Conservation (phyloP, 2,888 invertebrate genomes). For the Clepsis dumicolana region DNA sequence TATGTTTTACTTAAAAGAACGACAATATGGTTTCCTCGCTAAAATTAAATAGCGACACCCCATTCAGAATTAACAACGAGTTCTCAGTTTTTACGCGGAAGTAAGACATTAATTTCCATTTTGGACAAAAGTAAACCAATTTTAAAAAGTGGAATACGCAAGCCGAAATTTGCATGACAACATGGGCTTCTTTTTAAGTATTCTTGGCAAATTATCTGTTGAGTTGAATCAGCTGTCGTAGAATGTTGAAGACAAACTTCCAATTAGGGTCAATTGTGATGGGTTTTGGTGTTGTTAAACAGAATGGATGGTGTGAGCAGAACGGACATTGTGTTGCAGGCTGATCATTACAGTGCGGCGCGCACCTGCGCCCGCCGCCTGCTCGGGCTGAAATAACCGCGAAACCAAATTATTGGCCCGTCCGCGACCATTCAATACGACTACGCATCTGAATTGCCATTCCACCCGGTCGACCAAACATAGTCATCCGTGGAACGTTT, state of each 20-base stretch:
- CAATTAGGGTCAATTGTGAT: conserved; percentile 35
- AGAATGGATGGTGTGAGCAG: conserved; percentile 24
- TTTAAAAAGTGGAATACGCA: conserved; percentile 74
- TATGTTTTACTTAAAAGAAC: conserved; percentile 49
- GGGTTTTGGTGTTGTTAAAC: conserved; percentile 37
- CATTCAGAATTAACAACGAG: conserved; percentile 64
- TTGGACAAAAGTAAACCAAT: conserved; percentile 72
- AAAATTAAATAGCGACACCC: conserved; percentile 67
- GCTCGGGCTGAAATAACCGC: conserved; percentile 79
- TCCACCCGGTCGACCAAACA: conserved; percentile 64
- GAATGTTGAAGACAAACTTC: conserved; percentile 36
- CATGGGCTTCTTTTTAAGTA: conserved; percentile 62
- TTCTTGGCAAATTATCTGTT: conserved; percentile 56
- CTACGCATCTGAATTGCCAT: conserved; percentile 67
- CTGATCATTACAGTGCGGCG: conserved; percentile 68
- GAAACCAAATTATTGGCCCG: conserved; percentile 80
- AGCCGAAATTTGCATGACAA: conserved; percentile 76
- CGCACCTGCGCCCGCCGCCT: conserved; percentile 73
- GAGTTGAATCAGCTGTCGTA: conserved; percentile 43
- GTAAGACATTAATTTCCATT: conserved; percentile 78
- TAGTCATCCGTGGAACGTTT: conserved; percentile 51
- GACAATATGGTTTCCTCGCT: conserved; percentile 50
- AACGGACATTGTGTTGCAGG: conserved; percentile 61
- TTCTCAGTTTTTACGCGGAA: conserved; percentile 66
- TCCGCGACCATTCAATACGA: conserved; percentile 69